These are phyloP conservation scores for Carassius carassius DNA, from an alignment of 2,113 vertebrate species.

Conservation along the genomic window DNA sequence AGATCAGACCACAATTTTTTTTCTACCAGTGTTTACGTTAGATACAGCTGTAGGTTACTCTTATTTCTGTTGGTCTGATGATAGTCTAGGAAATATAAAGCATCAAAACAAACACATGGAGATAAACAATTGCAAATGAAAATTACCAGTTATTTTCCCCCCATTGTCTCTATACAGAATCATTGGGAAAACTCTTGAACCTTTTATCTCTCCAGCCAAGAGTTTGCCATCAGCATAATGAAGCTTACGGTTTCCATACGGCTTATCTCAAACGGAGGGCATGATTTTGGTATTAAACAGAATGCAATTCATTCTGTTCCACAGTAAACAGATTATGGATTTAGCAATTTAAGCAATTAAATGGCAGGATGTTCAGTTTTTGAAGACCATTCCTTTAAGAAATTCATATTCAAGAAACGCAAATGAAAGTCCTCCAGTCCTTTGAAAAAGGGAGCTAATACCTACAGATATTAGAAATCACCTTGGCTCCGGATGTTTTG, in stretches of 20 bases:
- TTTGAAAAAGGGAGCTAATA: neutral
- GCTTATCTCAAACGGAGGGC: neutral
- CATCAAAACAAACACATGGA: neutral
- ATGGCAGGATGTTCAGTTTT: neutral
- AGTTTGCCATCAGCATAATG: neutral
- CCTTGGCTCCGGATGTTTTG: neutral
- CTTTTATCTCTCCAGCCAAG: constrained; percentile 28
- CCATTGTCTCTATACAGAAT: constrained; percentile 17
- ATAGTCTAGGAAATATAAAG: neutral
- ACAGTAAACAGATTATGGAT: constrained; percentile 16
- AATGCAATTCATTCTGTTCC: neutral
- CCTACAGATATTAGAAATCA: constrained; percentile 21
- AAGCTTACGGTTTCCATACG: neutral
- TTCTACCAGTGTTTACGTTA: neutral
- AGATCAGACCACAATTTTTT: neutral
- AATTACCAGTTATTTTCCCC: neutral
- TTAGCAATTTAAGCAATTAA: neutral
- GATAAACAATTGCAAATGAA: constrained; percentile 7
- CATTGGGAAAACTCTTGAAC: neutral
- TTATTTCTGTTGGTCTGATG: neutral
- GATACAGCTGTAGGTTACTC: neutral
- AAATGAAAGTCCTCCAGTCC: constrained; percentile 3
- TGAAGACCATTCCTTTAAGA: neutral
- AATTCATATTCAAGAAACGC: neutral
- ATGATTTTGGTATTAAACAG: constrained; percentile 2